phyloP scores from a whole-genome alignment of 2,113 vertebrate genomes.

The Thunnus maccoyii region DNA sequence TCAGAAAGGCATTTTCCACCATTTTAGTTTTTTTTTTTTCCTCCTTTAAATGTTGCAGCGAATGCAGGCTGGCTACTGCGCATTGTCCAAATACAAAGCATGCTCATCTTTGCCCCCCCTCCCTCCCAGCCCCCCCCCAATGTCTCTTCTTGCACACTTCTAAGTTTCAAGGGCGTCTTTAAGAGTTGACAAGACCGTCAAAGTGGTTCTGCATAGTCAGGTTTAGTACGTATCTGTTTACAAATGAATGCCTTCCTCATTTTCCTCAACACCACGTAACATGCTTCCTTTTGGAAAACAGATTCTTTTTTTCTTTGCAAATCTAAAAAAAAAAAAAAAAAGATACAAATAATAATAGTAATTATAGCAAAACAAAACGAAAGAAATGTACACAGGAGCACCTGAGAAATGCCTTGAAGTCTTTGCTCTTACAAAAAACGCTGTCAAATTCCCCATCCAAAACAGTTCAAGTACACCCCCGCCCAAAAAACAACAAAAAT shows the following conservation, averaged over 20 bases:
- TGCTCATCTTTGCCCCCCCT: constrained; percentile 40
- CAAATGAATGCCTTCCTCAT: constrained; percentile 76
- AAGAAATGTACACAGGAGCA: constrained; percentile 89
- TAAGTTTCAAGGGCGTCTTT: constrained; percentile 35
- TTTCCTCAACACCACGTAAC: constrained; percentile 57
- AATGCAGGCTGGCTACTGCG: constrained; percentile 60
- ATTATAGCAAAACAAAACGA: constrained; percentile 63
- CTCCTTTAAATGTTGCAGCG: constrained; percentile 64
- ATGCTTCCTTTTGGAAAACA: constrained; percentile 80
- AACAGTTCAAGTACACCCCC: constrained; percentile 91
- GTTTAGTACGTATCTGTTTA: constrained; percentile 74
- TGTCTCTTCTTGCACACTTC: constrained; percentile 24
- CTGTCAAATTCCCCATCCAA: constrained; percentile 86
- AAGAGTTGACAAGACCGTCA: constrained; percentile 61
- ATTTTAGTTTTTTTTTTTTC: constrained; percentile 1
- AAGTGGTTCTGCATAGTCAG: constrained; percentile 89
- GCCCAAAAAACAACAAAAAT: constrained; percentile 78
- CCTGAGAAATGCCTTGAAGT: constrained; percentile 96
- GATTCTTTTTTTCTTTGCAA: constrained; percentile 65
- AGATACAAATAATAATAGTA: constrained; percentile 58
- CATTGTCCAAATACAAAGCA: constrained; percentile 66
- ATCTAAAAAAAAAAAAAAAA: constrained; percentile 55
- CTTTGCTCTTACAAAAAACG: constrained; percentile 78
- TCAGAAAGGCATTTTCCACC: constrained; percentile 76
- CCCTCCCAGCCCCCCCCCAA: constrained; percentile 12